A percentile compares a stretch with the other conserved stretches of the same genome.
Evolutionary conservation across 2,113 vertebrate species (phyloP).

Genomic region (Athene cunicularia): DNA sequence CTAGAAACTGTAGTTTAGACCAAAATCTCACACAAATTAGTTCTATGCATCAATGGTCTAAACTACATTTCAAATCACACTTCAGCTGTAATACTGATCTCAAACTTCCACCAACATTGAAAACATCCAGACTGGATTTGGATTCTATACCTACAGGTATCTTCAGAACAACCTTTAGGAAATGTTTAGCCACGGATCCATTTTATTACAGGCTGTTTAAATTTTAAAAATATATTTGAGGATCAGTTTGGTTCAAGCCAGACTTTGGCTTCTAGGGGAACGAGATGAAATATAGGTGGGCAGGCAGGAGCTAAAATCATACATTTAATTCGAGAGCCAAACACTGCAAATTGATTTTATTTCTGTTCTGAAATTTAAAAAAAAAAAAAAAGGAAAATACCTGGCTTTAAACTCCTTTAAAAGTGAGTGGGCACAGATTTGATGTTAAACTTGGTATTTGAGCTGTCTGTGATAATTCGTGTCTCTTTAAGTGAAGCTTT

Average conservation of each 20-base stretch:
- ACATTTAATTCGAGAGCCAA: background rate
- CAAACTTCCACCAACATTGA: background rate
- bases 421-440: background rate
- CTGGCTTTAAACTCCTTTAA: background rate
- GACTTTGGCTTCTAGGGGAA: background rate
- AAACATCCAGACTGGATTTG: background rate
- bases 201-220: background rate
- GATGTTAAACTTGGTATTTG: background rate
- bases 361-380: background rate
- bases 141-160: fast-evolving
- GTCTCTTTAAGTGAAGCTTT: background rate
- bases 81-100: background rate
- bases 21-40: background rate
- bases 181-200: background rate
- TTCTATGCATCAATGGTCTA: background rate
- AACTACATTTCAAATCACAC: background rate
- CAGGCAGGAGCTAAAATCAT: background rate
- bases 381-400: background rate
- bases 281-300: background rate
- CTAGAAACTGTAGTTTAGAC: background rate
- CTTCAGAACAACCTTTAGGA: background rate
- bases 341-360: background rate
- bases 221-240: background rate
- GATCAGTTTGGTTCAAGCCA: background rate
- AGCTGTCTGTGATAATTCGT: background rate